A percentile compares a stretch with the other conserved stretches of the same genome.
Conservation (phyloP, 2,888 invertebrate genomes). For the Heteromurus nitidus region DNA sequence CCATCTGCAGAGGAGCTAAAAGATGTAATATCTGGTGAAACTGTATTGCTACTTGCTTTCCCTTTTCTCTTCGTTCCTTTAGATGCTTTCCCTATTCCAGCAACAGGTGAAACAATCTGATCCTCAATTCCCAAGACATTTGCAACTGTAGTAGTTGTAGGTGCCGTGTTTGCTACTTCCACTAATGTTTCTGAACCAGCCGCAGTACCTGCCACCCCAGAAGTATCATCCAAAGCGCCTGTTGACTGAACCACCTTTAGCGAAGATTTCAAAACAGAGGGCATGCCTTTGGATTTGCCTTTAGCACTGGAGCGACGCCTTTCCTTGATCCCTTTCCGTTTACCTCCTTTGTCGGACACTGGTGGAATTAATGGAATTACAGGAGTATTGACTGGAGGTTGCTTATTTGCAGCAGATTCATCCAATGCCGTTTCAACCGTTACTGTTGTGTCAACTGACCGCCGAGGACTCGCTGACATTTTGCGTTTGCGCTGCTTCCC, state of each 20-base stretch:
- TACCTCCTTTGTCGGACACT: too few species aligned
- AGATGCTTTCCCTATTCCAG: neutral
- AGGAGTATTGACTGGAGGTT: too few species aligned
- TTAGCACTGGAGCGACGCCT: constrained; percentile 14
- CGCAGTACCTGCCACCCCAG: neutral
- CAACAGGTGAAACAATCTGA: neutral
- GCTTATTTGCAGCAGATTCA: too few species aligned
- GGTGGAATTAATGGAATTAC: neutral
- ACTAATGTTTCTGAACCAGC: neutral
- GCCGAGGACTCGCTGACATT: constrained; percentile 8
- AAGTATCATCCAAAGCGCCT: too few species aligned
- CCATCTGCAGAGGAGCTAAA: neutral
- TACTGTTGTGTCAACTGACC: too few species aligned
- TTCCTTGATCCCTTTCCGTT: constrained; percentile 21
- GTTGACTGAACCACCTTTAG: too few species aligned
- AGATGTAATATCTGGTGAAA: constrained; percentile 12
- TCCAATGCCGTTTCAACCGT: too few species aligned
- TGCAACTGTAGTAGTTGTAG: constrained; percentile 23
- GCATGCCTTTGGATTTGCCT: neutral
- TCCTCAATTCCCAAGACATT: neutral
- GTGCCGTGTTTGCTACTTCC: constrained; percentile 55
- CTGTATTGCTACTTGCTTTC: neutral
- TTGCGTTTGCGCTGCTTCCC: constrained; percentile 9
- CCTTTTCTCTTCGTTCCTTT: constrained; percentile 24
- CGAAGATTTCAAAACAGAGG: too few species aligned